These are phyloP conservation scores for Dione juno DNA, from an alignment of 2,888 invertebrate species.

Conservation along the genomic window DNA sequence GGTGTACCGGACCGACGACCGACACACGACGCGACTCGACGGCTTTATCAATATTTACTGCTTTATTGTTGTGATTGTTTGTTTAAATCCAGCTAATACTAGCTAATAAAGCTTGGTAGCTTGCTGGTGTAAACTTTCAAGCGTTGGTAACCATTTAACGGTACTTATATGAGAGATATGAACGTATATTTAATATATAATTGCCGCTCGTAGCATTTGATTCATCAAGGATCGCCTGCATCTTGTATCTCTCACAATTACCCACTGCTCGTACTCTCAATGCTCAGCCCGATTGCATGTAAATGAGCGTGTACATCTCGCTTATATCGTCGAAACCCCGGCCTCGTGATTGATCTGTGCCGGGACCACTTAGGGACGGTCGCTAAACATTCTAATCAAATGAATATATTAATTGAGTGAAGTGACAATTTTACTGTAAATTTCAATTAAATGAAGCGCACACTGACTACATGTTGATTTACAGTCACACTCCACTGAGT, in stretches of 20 bases:
- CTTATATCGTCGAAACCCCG: not conserved
- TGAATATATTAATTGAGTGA: conserved; percentile 10
- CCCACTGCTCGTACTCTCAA: too few species aligned
- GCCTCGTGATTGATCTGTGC: not conserved
- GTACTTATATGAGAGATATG: too few species aligned
- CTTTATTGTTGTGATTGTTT: conserved; percentile 40
- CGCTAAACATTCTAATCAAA: conserved; percentile 11
- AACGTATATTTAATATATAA: not conserved
- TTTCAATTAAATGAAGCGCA: conserved; percentile 3
- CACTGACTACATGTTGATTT: not conserved
- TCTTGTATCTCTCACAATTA: too few species aligned
- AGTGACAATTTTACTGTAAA: not conserved
- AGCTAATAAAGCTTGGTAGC: not conserved
- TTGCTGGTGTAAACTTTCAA: not conserved
- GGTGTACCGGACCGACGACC: too few species aligned
- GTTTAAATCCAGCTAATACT: conserved; percentile 22
- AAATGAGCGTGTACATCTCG: conserved; percentile 33
- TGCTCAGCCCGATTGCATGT: conserved; percentile 37
- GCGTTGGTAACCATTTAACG: too few species aligned
- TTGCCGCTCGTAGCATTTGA: not conserved
- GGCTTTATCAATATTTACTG: conserved; percentile 40
- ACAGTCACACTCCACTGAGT: not conserved
- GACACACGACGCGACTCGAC: conserved; percentile 1
- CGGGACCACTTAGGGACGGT: not conserved
- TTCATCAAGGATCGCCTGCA: not conserved